phyloP scores from a whole-genome alignment of 2,113 vertebrate species.

The Pelobates fuscus region DNA sequence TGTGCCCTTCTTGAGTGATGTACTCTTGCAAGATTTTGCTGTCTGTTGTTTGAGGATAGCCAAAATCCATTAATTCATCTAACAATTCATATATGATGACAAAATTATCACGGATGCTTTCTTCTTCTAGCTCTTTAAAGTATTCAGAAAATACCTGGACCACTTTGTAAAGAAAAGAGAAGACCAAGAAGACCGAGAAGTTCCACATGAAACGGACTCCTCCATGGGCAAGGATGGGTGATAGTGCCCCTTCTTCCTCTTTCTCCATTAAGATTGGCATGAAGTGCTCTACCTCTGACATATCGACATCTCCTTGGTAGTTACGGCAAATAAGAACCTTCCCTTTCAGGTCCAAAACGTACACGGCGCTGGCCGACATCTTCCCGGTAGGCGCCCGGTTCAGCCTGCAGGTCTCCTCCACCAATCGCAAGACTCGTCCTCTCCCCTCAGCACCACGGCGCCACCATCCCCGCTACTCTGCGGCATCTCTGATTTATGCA shows the following conservation, averaged over 20 bases:
- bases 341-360: conserved; percentile 94
- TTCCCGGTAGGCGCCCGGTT: not conserved
- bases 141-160: conserved; percentile 98
- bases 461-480: conserved; percentile 36
- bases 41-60: conserved; percentile 96
- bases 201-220: conserved; percentile 99
- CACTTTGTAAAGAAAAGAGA: conserved; percentile 97
- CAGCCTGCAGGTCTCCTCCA: not conserved
- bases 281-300: conserved; percentile 98
- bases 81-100: conserved; percentile 98
- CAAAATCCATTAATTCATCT: conserved; percentile 98
- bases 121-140: conserved; percentile 98
- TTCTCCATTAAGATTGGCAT: conserved; percentile 98
- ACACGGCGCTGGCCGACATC: conserved; percentile 95
- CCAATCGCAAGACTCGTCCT: not conserved
- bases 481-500: too few relatives aligned
- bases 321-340: conserved; percentile 97
- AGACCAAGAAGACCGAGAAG: conserved; percentile 91
- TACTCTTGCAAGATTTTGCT: conserved; percentile 99
- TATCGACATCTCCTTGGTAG: conserved; percentile 96
- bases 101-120: conserved; percentile 98
- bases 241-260: conserved; percentile 92
- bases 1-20: conserved; percentile 98
- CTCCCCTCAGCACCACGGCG: not conserved
- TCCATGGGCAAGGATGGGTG: conserved; percentile 92